Evolutionary conservation across 2,113 vertebrate species (phyloP).

Genomic region (Tylochromis polylepis): DNA sequence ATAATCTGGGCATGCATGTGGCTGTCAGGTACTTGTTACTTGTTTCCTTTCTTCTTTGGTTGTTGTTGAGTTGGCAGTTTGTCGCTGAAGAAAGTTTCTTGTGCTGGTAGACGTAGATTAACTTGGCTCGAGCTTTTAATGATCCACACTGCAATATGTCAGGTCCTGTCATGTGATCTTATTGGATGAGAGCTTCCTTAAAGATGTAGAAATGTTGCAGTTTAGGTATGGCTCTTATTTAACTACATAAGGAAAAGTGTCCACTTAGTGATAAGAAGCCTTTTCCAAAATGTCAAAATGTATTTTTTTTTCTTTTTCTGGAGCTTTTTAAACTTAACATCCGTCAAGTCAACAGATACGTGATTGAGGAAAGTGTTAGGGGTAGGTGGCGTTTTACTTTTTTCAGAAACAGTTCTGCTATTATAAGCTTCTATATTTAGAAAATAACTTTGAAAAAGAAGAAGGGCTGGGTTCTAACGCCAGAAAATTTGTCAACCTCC

Average conservation of each 20-base stretch:
- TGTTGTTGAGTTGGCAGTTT: not conserved
- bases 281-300: not conserved
- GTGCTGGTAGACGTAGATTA: not conserved
- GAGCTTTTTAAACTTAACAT: not conserved
- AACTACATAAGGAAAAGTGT: not conserved
- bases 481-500: not conserved
- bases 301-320: not conserved
- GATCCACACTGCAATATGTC: not conserved
- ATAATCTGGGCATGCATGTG: slow-evolving; percentile 58
- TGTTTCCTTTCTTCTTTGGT: not conserved
- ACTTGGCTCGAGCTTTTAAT: not conserved
- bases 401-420: not conserved
- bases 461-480: not conserved
- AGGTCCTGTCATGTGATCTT: not conserved
- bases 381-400: not conserved
- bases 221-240: not conserved
- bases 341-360: accelerated
- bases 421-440: not conserved
- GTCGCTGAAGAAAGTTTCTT: not conserved
- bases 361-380: not conserved
- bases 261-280: not conserved
- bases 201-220: not conserved
- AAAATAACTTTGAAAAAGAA: not conserved
- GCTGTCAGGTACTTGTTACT: slow-evolving; percentile 39
- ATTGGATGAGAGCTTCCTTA: accelerated